These are phyloP conservation scores for Brachypteracias leptosomus DNA, from an alignment of 2,113 vertebrate genomes.

Conservation along the genomic window DNA sequence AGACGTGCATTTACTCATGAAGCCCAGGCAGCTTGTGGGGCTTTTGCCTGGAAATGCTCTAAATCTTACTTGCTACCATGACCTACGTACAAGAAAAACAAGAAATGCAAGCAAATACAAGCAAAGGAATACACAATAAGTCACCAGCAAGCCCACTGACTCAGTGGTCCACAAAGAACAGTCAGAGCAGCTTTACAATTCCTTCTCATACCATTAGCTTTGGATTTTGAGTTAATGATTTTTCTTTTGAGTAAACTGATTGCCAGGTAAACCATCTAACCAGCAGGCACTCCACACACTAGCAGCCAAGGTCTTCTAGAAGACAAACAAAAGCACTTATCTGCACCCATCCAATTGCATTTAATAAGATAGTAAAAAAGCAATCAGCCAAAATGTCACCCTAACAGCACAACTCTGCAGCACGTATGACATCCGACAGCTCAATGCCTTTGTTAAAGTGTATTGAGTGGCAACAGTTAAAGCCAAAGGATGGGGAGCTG, in stretches of 20 bases:
- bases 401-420: neutral
- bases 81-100: neutral
- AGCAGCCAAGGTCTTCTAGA: neutral
- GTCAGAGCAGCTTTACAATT: neutral
- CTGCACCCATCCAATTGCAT: neutral
- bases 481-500: neutral
- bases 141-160: neutral
- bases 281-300: neutral
- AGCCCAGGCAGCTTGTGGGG: neutral
- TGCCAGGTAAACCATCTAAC: neutral
- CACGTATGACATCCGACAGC: neutral
- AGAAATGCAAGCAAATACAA: neutral
- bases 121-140: neutral
- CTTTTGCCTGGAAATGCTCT: neutral
- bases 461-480: neutral
- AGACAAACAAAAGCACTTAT: neutral
- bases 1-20: rapidly evolving
- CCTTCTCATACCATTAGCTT: neutral
- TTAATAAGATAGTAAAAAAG: neutral
- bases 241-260: neutral
- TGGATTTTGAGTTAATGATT: neutral
- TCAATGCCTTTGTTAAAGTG: neutral
- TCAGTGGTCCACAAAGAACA: neutral
- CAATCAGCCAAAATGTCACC: neutral
- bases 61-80: neutral